Evolutionary conservation across 2,888 invertebrate genomes (phyloP), one percentile per base, ranked within the genome.

Genomic region (Phragmatobia fuliginosa): DNA sequence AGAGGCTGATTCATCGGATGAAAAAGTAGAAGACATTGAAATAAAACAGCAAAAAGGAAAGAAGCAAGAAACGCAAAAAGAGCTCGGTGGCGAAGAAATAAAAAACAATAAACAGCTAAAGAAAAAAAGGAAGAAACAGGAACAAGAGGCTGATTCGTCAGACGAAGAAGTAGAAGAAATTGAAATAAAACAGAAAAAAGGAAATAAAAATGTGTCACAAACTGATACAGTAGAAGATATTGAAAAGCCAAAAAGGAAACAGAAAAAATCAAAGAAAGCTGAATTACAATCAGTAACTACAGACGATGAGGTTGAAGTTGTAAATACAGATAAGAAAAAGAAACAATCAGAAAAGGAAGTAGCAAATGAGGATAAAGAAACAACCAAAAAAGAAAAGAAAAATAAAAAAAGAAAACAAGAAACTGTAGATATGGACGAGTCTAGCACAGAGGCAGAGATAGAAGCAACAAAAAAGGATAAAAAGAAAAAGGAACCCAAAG

Each of bases 21-120:
- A 62, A 32, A 33, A 21, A 32, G 36, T 68, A 16, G 25, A 66
- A 36, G 56, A 64, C 10, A 74, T 11, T 16, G 63, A 41, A 68
- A 49, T 68, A 4, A 75, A 76, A 71, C 77, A 78, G 73, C 71
- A 64, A 73, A 78, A 76, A 72, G 70, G 74, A 65, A 77, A 81
- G 61, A 77, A 79, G 59, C 72, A 70, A 72, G 67, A 60, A 11
- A 18, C 66, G 62, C 21, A 45, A 56, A 6, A 25, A 56, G 28
- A 56, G 6, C 14, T 28, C 25, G 11, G 4, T 56, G 11, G 14
- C 28, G 28, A 28, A 1, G 52, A 56, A 56, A 28, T 14, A 28
- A 14, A 56, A 56, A 14, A 25, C 6, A 52, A 56, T 56, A 56
- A 56, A n/a, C n/a, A 25, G 11, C 2, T 25, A 16, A 7, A 64